Base-by-base conservation (phyloP, 2,797 vertebrate species). In the Schizopygopsis malacanthus region DNA sequence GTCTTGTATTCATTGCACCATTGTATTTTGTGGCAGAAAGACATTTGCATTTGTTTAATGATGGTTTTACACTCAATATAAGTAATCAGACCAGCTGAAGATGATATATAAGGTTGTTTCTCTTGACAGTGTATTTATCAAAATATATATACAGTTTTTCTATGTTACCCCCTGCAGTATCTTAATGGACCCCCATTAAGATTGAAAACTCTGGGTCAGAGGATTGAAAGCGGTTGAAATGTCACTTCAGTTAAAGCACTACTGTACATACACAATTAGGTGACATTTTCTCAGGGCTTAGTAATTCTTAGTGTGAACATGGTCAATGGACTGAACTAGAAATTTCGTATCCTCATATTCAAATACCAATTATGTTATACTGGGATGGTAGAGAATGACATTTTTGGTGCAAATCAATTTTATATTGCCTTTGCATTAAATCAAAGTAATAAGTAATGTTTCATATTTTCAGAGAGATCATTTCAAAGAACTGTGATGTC, bases 201-300 rank as follows among this genome's bases (percentile, higher is more conserved):
- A 80, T 50, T 50, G 43, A 80, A 67, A 67, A 67, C 61, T 6
- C 39, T 83, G 4, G 20, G 72, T 54, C 52, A 72, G 59, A 79
- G 39, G 80, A 82, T 75, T 72, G 77, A 65, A 78, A 79, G 16
- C 84, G 50, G n/a, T 41, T 72, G 65, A 87, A 89, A 88, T 89
- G 85, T 85, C 88, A 89, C 39, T 47, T 45, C 37, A 28, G 28
- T 50, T 79, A 83, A 89, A 87, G 67, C 39, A 59, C 67, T 61
- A 13, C 84, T 86, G 79, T 25, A 33, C 3, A 0, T 54, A 50
- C 47, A 76, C 50, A 22, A 54, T 76, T 76, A 28, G 50, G 41
- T 88, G 85, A 86, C 84, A 83, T 89, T 90, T 90, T 84, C 79
- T 65, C 33, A 56, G 81, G 79, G 80, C 79, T 75, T 83, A 85